A percentile compares a stretch with the other conserved stretches of the same genome.
These are phyloP conservation scores for Avahi laniger DNA, from an alignment of 2,797 vertebrate genomes.

Conservation along the genomic window DNA sequence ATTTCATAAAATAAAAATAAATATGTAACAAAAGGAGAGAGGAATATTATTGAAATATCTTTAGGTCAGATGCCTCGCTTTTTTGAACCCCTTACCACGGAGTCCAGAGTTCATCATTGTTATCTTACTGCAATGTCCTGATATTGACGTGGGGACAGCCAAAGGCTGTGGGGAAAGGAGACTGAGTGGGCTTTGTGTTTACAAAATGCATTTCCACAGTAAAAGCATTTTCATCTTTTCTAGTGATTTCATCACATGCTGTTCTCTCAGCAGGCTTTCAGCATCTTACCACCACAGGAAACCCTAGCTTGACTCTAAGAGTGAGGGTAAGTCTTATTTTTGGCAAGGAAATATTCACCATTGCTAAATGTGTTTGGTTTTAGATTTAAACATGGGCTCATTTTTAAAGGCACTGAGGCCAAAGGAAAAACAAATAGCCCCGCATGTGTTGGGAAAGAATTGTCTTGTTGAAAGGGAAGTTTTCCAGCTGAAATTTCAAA, in stretches of 20 bases:
- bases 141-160: not conserved
- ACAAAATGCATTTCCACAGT: slow-evolving; percentile 27
- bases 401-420: not conserved
- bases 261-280: slow-evolving; percentile 36
- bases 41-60: not conserved
- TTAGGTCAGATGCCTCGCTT: not conserved
- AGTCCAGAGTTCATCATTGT: not conserved
- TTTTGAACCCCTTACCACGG: not conserved
- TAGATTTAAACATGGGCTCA: slow-evolving; percentile 32
- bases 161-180: not conserved
- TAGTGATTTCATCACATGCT: slow-evolving; percentile 3
- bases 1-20: not conserved
- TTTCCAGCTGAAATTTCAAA: not conserved
- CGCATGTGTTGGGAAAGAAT: not conserved
- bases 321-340: slow-evolving; percentile 62
- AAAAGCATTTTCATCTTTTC: slow-evolving; percentile 30
- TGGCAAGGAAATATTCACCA: slow-evolving; percentile 18
- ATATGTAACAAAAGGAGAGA: not conserved
- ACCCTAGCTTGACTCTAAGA: slow-evolving; percentile 41
- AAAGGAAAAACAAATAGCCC: slow-evolving; percentile 20
- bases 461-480: not conserved
- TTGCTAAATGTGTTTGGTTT: slow-evolving; percentile 42
- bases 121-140: not conserved
- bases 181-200: slow-evolving; percentile 12
- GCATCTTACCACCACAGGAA: slow-evolving; percentile 54